phyloP scores from a whole-genome alignment of 2,888 invertebrate genomes.

The Tuberolachnus salignus region DNA sequence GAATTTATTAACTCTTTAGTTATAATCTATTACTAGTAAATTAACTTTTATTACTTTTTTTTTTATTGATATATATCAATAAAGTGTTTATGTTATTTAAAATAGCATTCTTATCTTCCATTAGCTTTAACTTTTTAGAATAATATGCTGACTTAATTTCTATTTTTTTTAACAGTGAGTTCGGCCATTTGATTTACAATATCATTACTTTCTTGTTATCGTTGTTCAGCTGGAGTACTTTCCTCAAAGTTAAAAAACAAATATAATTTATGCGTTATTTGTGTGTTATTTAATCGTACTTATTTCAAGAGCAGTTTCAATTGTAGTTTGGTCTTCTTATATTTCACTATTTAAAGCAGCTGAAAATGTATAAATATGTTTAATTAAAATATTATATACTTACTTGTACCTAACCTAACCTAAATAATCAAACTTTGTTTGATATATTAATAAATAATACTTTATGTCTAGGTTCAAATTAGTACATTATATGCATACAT shows the following conservation, averaged over 20 bases:
- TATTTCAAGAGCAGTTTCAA: neutral
- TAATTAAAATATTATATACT: neutral
- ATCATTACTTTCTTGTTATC: neutral
- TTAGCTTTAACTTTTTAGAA: neutral
- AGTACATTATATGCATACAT: neutral
- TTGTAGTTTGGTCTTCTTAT: neutral
- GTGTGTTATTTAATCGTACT: neutral
- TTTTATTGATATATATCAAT: neutral
- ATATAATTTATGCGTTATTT: neutral
- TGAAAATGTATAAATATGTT: neutral
- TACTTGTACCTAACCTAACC: no score
- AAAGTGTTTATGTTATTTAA: slow-evolving; percentile 3
- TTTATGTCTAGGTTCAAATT: neutral
- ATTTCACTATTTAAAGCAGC: neutral
- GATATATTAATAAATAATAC: neutral
- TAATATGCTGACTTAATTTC: slow-evolving; percentile 6
- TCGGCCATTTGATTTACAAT: neutral
- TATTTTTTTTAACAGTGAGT: neutral
- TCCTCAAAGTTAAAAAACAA: neutral
- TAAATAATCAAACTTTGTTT: no score
- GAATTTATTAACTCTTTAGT: no score
- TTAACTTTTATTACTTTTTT: no score
- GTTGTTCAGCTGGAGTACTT: neutral
- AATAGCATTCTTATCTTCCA: neutral
- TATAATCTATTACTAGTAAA: no score